Base-by-base conservation (phyloP, 2,113 vertebrate genomes). In the Hippocampus guttulatus region DNA sequence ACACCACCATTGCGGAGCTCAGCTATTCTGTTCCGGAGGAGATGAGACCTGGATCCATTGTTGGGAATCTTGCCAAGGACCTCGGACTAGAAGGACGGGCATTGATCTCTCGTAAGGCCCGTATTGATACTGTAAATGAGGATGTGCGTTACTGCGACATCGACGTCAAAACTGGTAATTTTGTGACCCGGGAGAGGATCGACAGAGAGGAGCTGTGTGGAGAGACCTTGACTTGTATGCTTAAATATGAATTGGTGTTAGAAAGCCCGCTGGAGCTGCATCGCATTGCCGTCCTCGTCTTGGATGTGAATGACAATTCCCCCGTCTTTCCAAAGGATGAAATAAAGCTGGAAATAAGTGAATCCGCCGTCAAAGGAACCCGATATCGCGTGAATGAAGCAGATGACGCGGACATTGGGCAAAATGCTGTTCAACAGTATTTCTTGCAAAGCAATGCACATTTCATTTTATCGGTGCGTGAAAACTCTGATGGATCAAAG, bases 11-110 rank as follows among this genome's bases (percentile, higher is more conserved):
- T 69, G 85, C 40, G 16, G 84, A 91, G 71, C 73, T 92, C 55
- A 89, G 77, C 67, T 95, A 92, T 79, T 84, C 85, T 33, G 4
- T 86, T 61, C 75, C 62, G 0, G 92, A 93, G 51, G 92, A 93
- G 67, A 91, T 88, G 89, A 91, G 90, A 81, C 87, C 2, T 3
- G 86, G 81, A 0, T 90, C 87, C 0, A 83, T 92, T 38, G 89
- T 93, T 75, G 91, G 90, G 65, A 94, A 93, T 67, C 74, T 92
- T 0, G 89, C 91, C 33, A 92, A 91, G 21, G 92, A 92, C 74
- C 78, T 94, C 20, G 75, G 88, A 2, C 66, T 93, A 65, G 64
- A 84, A 91, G 67, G 45, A 74, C 0, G 80, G 77, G 25, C 83
- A 76, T 12, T 76, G 93, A 16, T 84, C 87, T 15, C 54, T 1